These are phyloP conservation scores for Cladopsammia gracilis DNA, from an alignment of 64 coral and sea anemone species.

Conservation along the genomic window DNA sequence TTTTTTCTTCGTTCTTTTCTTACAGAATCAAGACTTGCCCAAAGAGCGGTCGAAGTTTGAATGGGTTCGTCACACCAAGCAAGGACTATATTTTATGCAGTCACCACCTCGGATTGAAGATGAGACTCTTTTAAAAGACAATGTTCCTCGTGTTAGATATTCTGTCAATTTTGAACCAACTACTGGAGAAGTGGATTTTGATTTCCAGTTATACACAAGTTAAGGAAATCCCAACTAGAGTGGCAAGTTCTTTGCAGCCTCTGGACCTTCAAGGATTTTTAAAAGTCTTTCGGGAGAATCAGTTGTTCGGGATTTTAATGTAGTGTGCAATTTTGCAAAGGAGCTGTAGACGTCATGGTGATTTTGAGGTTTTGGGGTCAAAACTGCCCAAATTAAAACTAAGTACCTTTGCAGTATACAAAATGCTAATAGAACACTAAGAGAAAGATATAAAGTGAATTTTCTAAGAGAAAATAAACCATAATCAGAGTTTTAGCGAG, in stretches of 20 bases:
- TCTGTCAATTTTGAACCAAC: slow-evolving; percentile 78
- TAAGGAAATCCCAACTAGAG: not conserved
- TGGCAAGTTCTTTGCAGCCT: not conserved
- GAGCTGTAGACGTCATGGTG: too few relatives aligned
- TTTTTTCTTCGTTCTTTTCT: not conserved
- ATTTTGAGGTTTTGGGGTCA: too few relatives aligned
- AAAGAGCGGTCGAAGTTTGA: not conserved
- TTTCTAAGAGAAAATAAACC: too few relatives aligned
- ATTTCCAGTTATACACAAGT: slow-evolving; percentile 49
- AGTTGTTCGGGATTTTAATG: too few relatives aligned
- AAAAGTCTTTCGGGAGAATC: too few relatives aligned
- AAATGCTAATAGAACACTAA: too few relatives aligned
- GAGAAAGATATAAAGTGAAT: too few relatives aligned
- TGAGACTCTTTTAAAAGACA: not conserved
- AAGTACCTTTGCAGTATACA: too few relatives aligned
- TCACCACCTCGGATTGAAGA: slow-evolving; percentile 37
- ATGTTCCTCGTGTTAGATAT: slow-evolving; percentile 23
- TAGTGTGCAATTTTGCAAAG: too few relatives aligned
- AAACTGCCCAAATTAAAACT: too few relatives aligned
- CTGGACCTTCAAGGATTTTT: too few relatives aligned
- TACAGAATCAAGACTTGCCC: not conserved
- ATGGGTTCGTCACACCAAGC: slow-evolving; percentile 94
- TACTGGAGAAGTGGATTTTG: slow-evolving; percentile 78
- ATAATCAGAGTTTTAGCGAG: too few relatives aligned
- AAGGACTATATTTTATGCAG: slow-evolving; percentile 89